phyloP scores from a whole-genome alignment of 1,140 invertebrate species.

The Anagrus nilaparvatae region DNA sequence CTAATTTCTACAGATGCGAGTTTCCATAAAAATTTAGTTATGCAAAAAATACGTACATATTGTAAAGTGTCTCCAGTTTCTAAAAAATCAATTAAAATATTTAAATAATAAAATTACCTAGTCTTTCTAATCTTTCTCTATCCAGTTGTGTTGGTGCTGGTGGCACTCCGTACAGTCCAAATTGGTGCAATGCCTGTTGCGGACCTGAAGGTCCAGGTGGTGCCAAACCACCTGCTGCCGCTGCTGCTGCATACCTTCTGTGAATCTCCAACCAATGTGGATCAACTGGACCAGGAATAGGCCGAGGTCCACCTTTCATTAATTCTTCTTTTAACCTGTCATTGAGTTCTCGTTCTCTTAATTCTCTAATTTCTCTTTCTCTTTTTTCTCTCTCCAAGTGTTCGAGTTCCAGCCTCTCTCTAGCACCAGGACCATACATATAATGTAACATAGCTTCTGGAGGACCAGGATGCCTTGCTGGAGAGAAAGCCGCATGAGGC shows the following conservation, averaged over 20 bases:
- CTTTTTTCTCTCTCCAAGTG: constrained; percentile 73
- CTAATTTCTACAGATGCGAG: too few species aligned
- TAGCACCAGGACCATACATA: constrained; percentile 63
- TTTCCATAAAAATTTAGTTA: too few species aligned
- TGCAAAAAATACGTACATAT: too few species aligned
- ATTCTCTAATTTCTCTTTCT: constrained; percentile 72
- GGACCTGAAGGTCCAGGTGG: constrained; percentile 37
- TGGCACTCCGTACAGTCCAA: constrained; percentile 44
- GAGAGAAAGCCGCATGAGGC: constrained; percentile 76
- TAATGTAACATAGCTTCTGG: constrained; percentile 65
- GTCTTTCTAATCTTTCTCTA: constrained; percentile 71
- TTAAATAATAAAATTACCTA: too few species aligned
- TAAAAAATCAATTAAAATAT: too few species aligned
- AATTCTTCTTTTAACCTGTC: constrained; percentile 73
- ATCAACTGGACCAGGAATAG: constrained; percentile 61
- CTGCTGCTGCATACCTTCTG: constrained; percentile 47
- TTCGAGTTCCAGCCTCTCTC: constrained; percentile 72
- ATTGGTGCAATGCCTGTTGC: constrained; percentile 51
- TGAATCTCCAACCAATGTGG: constrained; percentile 88
- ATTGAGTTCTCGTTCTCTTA: constrained; percentile 74
- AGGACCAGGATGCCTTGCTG: constrained; percentile 54
- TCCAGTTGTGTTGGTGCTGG: constrained; percentile 70
- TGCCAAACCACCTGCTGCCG: constrained; percentile 28
- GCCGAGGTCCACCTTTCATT: constrained; percentile 56
- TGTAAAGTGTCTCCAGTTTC: too few species aligned